Conservation (phyloP, 1,140 invertebrate genomes). For the Apis cerana region DNA sequence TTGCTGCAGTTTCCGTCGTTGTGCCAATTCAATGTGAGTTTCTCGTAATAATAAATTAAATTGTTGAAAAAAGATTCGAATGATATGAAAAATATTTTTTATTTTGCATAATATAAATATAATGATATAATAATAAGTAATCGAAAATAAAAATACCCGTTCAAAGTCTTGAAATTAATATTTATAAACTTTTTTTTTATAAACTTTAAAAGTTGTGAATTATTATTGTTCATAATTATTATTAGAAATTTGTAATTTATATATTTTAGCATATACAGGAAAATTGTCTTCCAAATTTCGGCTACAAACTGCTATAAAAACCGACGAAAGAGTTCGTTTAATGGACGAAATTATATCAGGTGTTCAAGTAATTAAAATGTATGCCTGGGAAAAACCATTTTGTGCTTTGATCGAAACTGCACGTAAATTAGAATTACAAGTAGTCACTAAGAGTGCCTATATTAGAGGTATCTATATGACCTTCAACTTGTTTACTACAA, state of each 20-base stretch:
- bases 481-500: constrained; percentile 86
- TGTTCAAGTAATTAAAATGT: constrained; percentile 91
- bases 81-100: not conserved
- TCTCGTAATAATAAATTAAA: not conserved
- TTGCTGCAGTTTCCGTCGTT: constrained; percentile 86
- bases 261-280: constrained; percentile 83
- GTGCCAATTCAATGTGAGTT: constrained; percentile 87
- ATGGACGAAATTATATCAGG: constrained; percentile 91
- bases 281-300: constrained; percentile 85
- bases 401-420: constrained; percentile 83
- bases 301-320: constrained; percentile 84
- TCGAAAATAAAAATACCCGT: not conserved
- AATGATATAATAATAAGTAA: too few species aligned
- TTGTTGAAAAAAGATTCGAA: not conserved
- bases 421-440: constrained; percentile 83
- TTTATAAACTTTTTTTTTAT: too few species aligned
- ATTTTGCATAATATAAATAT: too few species aligned
- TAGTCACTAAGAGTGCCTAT: constrained; percentile 85
- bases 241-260: not conserved
- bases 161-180: not conserved
- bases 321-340: constrained; percentile 88
- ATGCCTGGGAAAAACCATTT: constrained; percentile 89
- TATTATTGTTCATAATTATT: not conserved
- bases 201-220: not conserved
- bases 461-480: constrained; percentile 88